phyloP scores from a whole-genome alignment of 2,888 invertebrate genomes.

The Parascotia fuliginaria region DNA sequence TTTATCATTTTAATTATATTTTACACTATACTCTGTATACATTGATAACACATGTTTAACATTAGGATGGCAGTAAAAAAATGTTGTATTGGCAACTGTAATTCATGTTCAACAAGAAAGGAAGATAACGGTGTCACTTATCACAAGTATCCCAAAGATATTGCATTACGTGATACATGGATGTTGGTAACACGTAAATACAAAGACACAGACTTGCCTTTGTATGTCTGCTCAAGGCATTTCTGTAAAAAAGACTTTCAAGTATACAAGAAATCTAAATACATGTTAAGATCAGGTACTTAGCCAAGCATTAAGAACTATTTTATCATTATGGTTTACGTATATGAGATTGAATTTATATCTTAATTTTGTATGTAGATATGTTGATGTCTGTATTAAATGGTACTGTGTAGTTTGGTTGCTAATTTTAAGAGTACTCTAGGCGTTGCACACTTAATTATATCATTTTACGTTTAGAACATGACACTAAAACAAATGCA shows the following conservation, averaged over 20 bases:
- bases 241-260: slow-evolving; percentile 91
- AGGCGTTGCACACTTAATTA: slow-evolving; percentile 12
- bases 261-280: slow-evolving; percentile 89
- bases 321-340: slow-evolving; percentile 22
- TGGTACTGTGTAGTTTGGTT: slow-evolving; percentile 29
- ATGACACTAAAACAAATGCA: neutral
- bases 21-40: slow-evolving; percentile 10
- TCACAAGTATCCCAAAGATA: slow-evolving; percentile 90
- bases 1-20: no score
- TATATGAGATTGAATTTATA: slow-evolving; percentile 23
- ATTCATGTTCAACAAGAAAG: slow-evolving; percentile 85
- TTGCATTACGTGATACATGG: slow-evolving; percentile 87
- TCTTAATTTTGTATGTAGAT: slow-evolving; percentile 15
- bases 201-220: slow-evolving; percentile 82
- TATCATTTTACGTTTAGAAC: neutral
- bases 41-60: slow-evolving; percentile 38
- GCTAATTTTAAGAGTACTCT: slow-evolving; percentile 25
- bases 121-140: slow-evolving; percentile 90
- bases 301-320: slow-evolving; percentile 35
- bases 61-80: slow-evolving; percentile 86
- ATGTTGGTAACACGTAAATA: slow-evolving; percentile 85
- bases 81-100: slow-evolving; percentile 88
- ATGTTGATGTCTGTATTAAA: slow-evolving; percentile 13
- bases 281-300: slow-evolving; percentile 87
- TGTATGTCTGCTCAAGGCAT: slow-evolving; percentile 91